phyloP scores from a whole-genome alignment of 2,113 vertebrate species.

The Trogon melanurus region DNA sequence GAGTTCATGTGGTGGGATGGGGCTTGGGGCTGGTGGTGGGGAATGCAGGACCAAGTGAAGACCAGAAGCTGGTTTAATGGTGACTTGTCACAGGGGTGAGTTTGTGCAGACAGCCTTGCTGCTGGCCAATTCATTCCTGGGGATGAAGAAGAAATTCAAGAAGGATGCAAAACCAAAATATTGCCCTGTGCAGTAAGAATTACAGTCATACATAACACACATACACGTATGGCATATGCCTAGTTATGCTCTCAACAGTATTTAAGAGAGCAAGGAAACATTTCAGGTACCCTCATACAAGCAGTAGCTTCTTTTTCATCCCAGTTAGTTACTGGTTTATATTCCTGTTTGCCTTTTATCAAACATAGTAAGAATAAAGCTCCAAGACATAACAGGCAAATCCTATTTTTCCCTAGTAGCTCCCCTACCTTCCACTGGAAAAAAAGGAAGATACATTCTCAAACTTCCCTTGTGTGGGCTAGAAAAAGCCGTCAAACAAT shows the following conservation, averaged over 20 bases:
- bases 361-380: background rate
- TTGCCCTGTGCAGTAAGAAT: background rate
- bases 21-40: background rate
- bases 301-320: background rate
- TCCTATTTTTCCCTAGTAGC: background rate
- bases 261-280: background rate
- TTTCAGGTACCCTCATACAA: background rate
- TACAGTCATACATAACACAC: background rate
- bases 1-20: background rate
- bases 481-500: background rate
- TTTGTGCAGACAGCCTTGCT: background rate
- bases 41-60: background rate
- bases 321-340: background rate
- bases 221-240: background rate
- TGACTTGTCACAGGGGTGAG: background rate
- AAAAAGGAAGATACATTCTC: background rate
- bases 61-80: background rate
- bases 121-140: background rate
- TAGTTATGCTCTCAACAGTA: background rate
- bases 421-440: background rate
- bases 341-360: background rate
- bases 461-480: background rate
- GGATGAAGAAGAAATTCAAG: background rate
- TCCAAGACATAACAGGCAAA: background rate
- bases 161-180: background rate